Evolutionary conservation across 2,888 invertebrate species (phyloP), one percentile per base, ranked within the genome.

Genomic region (Alitta virens): DNA sequence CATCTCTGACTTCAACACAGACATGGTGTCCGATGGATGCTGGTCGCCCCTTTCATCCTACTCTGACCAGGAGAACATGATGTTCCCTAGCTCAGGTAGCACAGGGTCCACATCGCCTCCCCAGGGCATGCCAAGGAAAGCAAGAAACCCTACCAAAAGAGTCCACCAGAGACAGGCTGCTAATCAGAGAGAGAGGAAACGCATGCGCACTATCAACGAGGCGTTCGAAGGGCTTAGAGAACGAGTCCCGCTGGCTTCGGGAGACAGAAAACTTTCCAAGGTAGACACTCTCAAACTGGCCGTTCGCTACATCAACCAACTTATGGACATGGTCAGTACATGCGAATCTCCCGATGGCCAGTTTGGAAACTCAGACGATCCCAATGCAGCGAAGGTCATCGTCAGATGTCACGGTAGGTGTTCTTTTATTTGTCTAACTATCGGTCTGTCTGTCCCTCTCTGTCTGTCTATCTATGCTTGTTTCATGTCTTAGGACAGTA

Each of bases 171-270:
- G 96, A 0, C 94, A 94, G 76, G 95, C 95, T 0, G 96, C 96
- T 0, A 96, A 97, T 83, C 86, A 95, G 74, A 86, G 96, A 5
- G 96, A 96, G 83, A 85, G 96, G 12, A 87, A 92, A 26, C 87
- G 96, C 16, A 96, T 97, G 96, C 94, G 94, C 80, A 93, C 92
- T 66, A 96, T 97, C 76, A 96, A 96, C 83, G 94, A 96, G 75
- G 96, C 96, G 0, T 97, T 96, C 83, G 95, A 96, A 79, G 93
- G 83, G n/a, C 85, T 96, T 0, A 85, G 96, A 79, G 92, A 94
- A 0, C 85, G 95, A 79, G 93, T 96, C 71, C 96, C 96, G 0
- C 42, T 62, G 12, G 67, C 69, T 2, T 92, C 92, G 0, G 83
- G 94, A 71, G 95, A 96, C 82, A 93, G 95, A 79, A 86, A 94